Evolutionary conservation across 2,797 vertebrate genomes (phyloP).

Genomic region (Anguilla anguilla): DNA sequence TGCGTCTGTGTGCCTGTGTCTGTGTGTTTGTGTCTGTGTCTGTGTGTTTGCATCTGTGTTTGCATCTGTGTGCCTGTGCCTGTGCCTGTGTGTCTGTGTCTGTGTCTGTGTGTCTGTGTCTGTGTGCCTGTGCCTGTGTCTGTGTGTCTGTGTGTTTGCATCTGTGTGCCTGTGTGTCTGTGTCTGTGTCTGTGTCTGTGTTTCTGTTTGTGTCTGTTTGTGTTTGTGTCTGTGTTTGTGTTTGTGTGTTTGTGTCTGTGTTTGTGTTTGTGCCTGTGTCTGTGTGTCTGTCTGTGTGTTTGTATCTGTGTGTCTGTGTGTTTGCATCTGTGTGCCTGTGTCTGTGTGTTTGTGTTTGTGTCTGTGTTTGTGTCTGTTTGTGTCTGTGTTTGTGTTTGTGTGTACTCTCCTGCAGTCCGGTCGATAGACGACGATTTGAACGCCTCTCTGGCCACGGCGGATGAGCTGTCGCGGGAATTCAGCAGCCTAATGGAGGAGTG

Average conservation of each 20-base stretch:
- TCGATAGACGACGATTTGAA: constrained; percentile 84
- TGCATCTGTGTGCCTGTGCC: too few relatives aligned
- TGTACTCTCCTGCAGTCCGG: constrained; percentile 66
- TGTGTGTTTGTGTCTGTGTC: too few relatives aligned
- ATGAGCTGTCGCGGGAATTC: constrained; percentile 84
- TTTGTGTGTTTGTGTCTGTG: too few relatives aligned
- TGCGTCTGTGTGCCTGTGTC: background rate
- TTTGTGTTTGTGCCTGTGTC: background rate
- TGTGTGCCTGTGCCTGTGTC: background rate
- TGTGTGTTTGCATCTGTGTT: too few relatives aligned
- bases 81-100: too few relatives aligned
- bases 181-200: constrained; percentile 1
- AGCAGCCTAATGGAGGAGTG: constrained; percentile 75
- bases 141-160: background rate
- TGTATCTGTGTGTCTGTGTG: background rate
- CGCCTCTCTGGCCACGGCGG: constrained; percentile 83
- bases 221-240: too few relatives aligned
- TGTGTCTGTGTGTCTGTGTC: too few relatives aligned
- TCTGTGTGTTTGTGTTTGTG: too few relatives aligned
- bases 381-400: background rate
- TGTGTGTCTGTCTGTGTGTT: background rate
- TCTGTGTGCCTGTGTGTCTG: background rate
- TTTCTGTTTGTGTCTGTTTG: background rate
- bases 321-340: background rate
- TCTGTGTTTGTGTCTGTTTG: too few relatives aligned